These are phyloP conservation scores for Temnothorax unifasciatus DNA, from an alignment of 2,888 invertebrate genomes.

Conservation along the genomic window DNA sequence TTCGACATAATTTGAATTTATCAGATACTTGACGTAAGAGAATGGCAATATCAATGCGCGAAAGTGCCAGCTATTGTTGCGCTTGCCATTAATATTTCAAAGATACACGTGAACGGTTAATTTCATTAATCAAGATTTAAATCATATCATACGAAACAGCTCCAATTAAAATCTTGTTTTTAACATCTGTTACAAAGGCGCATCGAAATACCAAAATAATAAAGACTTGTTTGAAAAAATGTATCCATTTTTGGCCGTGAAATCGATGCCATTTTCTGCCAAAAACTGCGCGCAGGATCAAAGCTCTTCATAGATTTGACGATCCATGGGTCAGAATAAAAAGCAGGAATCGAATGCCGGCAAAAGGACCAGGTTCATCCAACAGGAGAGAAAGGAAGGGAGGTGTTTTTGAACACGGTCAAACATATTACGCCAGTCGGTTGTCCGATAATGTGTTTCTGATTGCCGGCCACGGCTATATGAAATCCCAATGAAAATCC, in stretches of 20 bases:
- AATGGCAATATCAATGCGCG: not conserved
- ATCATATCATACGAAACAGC: not conserved
- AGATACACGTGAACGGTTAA: not conserved
- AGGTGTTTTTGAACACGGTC: slow-evolving; percentile 80
- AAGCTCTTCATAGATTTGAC: slow-evolving; percentile 36
- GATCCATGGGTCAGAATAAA: slow-evolving; percentile 30
- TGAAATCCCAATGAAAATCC: slow-evolving; percentile 66
- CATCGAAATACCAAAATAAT: not conserved
- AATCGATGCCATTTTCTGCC: slow-evolving; percentile 22
- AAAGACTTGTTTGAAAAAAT: slow-evolving; percentile 1
- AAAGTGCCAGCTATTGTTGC: not conserved
- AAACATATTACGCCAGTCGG: slow-evolving; percentile 80
- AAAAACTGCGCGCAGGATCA: slow-evolving; percentile 40
- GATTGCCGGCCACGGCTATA: slow-evolving; percentile 82
- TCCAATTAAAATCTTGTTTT: not conserved
- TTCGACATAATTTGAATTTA: slow-evolving; percentile 21
- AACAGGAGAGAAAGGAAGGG: not conserved
- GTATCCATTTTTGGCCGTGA: not conserved
- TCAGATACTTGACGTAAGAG: not conserved
- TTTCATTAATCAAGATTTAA: not conserved
- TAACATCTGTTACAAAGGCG: not conserved
- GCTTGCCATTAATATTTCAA: not conserved
- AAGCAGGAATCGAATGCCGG: slow-evolving; percentile 41
- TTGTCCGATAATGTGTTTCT: slow-evolving; percentile 85
- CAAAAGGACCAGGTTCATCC: slow-evolving; percentile 67